These are phyloP conservation scores for Lymantria dispar DNA, from an alignment of 2,888 invertebrate species.

Conservation along the genomic window DNA sequence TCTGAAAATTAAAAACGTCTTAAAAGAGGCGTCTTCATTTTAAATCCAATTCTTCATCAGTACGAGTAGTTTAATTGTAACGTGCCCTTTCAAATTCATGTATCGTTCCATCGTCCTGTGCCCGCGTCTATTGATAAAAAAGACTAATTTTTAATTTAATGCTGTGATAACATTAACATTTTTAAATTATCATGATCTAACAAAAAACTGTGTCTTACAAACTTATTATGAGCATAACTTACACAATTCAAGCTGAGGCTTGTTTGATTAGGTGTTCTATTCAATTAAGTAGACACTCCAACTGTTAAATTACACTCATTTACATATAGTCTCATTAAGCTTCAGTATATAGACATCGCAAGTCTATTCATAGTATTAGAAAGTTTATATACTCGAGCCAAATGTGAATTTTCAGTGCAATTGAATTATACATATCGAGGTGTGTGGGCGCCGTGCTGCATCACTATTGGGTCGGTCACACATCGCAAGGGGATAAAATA, in stretches of 20 bases:
- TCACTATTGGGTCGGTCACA: too few species aligned
- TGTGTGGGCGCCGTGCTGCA: too few species aligned
- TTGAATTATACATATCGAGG: constrained; percentile 30
- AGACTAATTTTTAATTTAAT: constrained; percentile 69
- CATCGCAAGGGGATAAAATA: too few species aligned
- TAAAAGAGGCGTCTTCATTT: constrained; percentile 39
- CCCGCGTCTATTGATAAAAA: constrained; percentile 41
- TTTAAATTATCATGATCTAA: constrained; percentile 44
- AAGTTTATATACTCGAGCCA: constrained; percentile 23
- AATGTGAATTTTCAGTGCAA: constrained; percentile 30
- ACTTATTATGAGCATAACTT: constrained; percentile 21
- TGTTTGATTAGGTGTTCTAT: constrained; percentile 18
- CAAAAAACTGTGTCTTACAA: constrained; percentile 30
- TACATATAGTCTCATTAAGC: constrained; percentile 15
- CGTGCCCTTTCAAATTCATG: constrained; percentile 65
- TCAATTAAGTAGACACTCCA: constrained; percentile 19
- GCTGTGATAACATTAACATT: constrained; percentile 79
- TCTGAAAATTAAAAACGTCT: too few species aligned
- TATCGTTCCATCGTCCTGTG: constrained; percentile 58
- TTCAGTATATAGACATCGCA: constrained; percentile 24
- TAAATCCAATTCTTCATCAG: not conserved
- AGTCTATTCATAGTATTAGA: constrained; percentile 13
- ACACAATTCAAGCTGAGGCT: constrained; percentile 19
- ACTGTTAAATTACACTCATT: constrained; percentile 15
- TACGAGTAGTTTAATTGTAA: constrained; percentile 35